Percentiles rank a stretch among this genome's conserved stretches.
phyloP scores from a whole-genome alignment of 2,113 vertebrate genomes.

The Microtus richardsoni region DNA sequence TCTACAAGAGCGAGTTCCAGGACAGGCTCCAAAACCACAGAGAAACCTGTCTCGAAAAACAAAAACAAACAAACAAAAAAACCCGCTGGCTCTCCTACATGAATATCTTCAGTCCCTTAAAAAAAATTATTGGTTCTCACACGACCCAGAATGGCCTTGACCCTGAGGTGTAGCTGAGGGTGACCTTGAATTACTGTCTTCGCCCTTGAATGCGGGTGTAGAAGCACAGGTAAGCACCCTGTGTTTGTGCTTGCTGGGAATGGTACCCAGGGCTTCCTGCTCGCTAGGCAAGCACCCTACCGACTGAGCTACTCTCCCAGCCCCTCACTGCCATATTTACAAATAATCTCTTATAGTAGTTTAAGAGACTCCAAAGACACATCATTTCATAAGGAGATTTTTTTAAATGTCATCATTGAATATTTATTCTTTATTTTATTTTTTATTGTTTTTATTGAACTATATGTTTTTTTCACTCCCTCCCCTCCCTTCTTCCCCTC shows the following conservation, averaged over 20 bases:
- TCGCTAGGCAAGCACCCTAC: not conserved
- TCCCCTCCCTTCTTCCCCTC: too few relatives aligned
- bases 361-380: constrained; percentile 40
- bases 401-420: too few relatives aligned
- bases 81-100: not conserved
- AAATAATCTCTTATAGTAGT: constrained; percentile 1
- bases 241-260: not conserved
- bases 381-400: not conserved
- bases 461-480: too few relatives aligned
- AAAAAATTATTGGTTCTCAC: not conserved
- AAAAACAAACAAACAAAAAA: too few relatives aligned
- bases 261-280: not conserved
- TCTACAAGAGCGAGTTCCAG: too few relatives aligned
- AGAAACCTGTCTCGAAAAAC: too few relatives aligned
- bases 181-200: too few relatives aligned
- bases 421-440: too few relatives aligned
- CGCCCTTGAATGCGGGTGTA: fast-evolving
- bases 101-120: not conserved
- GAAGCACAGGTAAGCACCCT: not conserved
- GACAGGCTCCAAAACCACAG: too few relatives aligned
- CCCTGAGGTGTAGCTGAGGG: not conserved
- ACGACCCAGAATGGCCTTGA: not conserved
- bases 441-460: too few relatives aligned
- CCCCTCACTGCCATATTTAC: not conserved
- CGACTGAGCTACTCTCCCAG: not conserved